Base-by-base conservation (phyloP, 1,140 invertebrate genomes). In the Drosophila pachea region DNA sequence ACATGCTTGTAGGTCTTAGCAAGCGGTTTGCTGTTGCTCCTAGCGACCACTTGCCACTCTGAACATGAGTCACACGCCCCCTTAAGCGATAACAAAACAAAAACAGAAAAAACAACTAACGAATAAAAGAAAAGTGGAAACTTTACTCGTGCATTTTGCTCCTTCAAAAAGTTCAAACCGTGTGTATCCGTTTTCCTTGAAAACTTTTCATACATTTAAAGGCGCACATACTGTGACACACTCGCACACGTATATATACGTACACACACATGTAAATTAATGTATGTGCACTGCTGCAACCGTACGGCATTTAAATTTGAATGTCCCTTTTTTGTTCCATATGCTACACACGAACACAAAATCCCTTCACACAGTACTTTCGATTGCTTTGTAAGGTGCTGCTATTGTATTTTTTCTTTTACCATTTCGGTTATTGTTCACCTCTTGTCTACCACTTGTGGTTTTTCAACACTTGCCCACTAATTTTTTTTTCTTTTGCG, bases 141-240 rank as follows among this genome's bases (percentile, higher is more conserved):
- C 45, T 50, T 33, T 73, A 54, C 60, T 59, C 54, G 54, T 69
- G 66, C 79, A 86, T 66, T 73, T 76, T 79, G 81, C 76, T 86
- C 76, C 79, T 79, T 79, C 45, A 65, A 62, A 79, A 74, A 70
- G 73, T 79, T 84, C 62, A 76, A 84, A 78, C 65, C 65, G 82
- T 86, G 74, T 86, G 81, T 86, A 86, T 86, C 81, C 82, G 77
- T 86, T 86, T 81, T 86, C 81, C 81, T 86, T 86, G 76, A 77
- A 81, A 81, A 79, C 75, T 83, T 68, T 84, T 76, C 59, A 42
- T 64, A 68, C 72, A 66, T 63, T 68, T 42, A 68, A 52, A 40
- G 42, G 52, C 54, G 63, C 47, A 67, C 47, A 67, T 47, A 68
- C 53, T 38, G 43, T 69, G 55, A 73, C 42, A 52, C 47, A 16